Evolutionary conservation across 2,888 invertebrate species (phyloP).

Genomic region (Diachrysia chrysitis): DNA sequence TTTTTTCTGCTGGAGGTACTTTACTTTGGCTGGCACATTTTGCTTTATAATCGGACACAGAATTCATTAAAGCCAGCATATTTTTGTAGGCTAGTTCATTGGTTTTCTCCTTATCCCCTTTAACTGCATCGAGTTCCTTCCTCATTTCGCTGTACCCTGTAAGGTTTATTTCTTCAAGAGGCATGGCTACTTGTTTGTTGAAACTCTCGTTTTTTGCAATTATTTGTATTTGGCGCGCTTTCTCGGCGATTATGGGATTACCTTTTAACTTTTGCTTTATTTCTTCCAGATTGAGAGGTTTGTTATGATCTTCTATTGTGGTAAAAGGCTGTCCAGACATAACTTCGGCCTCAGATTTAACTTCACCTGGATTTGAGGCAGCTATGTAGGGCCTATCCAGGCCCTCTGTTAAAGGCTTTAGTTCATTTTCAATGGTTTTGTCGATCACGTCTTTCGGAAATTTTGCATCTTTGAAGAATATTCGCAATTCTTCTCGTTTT

Average conservation of each 20-base stretch:
- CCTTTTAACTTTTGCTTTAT: constrained; percentile 75
- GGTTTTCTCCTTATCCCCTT: constrained; percentile 69
- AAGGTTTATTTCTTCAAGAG: constrained; percentile 77
- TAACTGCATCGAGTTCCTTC: constrained; percentile 73
- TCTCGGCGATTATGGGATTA: constrained; percentile 79
- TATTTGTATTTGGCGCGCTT: constrained; percentile 84
- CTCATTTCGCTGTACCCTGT: constrained; percentile 70
- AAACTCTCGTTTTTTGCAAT: constrained; percentile 61
- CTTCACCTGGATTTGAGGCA: constrained; percentile 73
- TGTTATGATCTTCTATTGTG: constrained; percentile 72
- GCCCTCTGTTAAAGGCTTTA: constrained; percentile 68
- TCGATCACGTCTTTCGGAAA: constrained; percentile 75
- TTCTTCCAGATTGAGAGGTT: constrained; percentile 74
- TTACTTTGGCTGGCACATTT: constrained; percentile 50
- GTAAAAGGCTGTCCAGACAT: constrained; percentile 86
- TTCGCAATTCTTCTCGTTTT: constrained; percentile 74
- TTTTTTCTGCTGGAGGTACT: constrained; percentile 40
- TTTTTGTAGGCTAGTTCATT: constrained; percentile 78
- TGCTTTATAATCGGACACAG: constrained; percentile 67
- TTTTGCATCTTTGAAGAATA: constrained; percentile 78
- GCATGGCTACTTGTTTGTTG: constrained; percentile 68
- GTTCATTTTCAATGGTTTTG: constrained; percentile 80
- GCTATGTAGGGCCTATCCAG: constrained; percentile 75
- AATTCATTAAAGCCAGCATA: constrained; percentile 77
- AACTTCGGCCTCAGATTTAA: constrained; percentile 82